Percentiles rank a stretch among this genome's conserved stretches.
These are phyloP conservation scores for Orchesella cincta DNA, from an alignment of 1,140 invertebrate genomes.

Conservation along the genomic window DNA sequence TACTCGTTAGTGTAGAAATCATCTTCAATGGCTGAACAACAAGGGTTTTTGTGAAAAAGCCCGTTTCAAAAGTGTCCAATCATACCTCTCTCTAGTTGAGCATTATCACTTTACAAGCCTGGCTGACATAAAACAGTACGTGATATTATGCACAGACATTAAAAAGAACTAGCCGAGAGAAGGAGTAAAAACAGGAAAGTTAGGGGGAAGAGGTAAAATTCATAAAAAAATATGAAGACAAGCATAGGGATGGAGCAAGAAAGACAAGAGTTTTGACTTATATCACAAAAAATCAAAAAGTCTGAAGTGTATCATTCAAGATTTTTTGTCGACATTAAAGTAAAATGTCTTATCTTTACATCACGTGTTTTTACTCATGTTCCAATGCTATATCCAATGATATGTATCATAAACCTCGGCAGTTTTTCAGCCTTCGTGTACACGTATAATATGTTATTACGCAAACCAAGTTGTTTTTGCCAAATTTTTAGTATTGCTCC, in stretches of 20 bases:
- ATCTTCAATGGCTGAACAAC: too few species aligned
- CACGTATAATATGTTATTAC: too few species aligned
- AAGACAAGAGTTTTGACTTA: conserved; percentile 17
- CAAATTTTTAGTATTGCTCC: too few species aligned
- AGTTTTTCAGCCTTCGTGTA: too few species aligned
- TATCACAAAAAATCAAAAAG: not conserved
- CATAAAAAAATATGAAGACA: not conserved
- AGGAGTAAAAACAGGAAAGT: not conserved
- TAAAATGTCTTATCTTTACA: not conserved
- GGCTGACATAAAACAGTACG: conserved; percentile 16
- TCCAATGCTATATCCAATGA: too few species aligned
- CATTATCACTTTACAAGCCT: conserved; percentile 1
- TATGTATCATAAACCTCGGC: too few species aligned
- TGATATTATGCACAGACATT: not conserved
- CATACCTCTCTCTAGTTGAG: too few species aligned
- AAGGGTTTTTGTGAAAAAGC: too few species aligned
- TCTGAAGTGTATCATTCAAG: not conserved
- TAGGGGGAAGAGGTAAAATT: not conserved
- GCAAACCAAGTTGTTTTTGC: too few species aligned
- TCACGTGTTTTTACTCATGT: not conserved
- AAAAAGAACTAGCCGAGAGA: not conserved
- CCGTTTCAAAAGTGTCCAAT: too few species aligned
- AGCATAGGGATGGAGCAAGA: conserved; percentile 2
- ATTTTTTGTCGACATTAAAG: not conserved
- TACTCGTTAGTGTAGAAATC: too few species aligned